These are phyloP conservation scores for Stegodyphus mimosarum DNA, from an alignment of 1,140 invertebrate genomes.

Conservation along the genomic window DNA sequence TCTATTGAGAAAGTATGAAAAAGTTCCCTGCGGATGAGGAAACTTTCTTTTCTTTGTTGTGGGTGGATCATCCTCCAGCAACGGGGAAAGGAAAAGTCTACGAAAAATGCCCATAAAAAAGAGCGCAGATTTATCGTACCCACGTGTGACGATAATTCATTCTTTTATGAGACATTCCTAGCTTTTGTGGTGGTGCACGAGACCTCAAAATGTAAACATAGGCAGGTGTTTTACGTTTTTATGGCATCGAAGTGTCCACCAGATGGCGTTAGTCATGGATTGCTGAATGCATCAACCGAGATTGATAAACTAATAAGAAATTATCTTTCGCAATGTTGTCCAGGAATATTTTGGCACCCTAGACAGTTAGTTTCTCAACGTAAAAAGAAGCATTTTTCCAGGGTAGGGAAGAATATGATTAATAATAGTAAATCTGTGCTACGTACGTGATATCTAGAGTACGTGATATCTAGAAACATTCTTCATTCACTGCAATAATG, in stretches of 20 bases:
- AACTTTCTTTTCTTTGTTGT: background rate
- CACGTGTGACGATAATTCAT: conserved; percentile 40
- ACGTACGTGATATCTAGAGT: no score
- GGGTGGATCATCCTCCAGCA: background rate
- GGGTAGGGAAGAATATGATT: background rate
- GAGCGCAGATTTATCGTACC: conserved; percentile 27
- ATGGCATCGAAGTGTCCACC: background rate
- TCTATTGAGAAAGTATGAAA: no score
- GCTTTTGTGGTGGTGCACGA: conserved; percentile 1
- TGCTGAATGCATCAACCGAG: no score
- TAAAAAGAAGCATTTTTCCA: no score
- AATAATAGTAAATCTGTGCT: background rate
- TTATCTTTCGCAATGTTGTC: no score
- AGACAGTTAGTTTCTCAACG: no score
- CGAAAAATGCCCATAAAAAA: conserved; percentile 25
- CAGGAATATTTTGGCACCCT: no score
- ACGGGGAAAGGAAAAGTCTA: no score
- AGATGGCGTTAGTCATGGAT: conserved; percentile 13
- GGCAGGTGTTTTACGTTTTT: conserved; percentile 31
- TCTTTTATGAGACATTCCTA: conserved; percentile 22
- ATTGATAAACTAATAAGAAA: no score
- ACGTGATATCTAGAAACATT: no score
- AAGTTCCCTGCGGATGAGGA: no score
- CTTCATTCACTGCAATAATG: no score
- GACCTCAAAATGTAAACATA: conserved; percentile 13